phyloP scores from a whole-genome alignment of 1,140 invertebrate species.

The Archivesica marissinica region DNA sequence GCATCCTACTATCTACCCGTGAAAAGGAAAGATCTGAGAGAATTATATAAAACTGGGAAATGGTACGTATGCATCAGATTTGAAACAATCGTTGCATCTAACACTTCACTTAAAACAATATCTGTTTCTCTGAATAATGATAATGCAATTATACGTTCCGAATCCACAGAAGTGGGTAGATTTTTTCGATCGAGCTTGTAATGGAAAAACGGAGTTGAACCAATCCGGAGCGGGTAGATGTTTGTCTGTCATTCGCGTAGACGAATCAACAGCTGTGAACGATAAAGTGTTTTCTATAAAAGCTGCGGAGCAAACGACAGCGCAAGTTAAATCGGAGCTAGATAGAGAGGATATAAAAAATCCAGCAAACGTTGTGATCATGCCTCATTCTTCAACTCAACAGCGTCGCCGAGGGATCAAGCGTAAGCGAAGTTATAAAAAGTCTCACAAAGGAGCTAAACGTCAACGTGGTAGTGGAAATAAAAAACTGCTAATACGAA shows the following conservation, averaged over 20 bases:
- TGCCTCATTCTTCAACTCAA: slow-evolving; percentile 12
- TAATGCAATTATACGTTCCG: slow-evolving; percentile 12
- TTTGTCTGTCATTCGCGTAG: slow-evolving; percentile 3
- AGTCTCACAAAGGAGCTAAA: slow-evolving; percentile 15
- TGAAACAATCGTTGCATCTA: too few species aligned
- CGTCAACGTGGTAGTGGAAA: not conserved
- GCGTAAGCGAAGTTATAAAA: slow-evolving; percentile 34
- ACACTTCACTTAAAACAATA: too few species aligned
- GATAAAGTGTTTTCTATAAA: slow-evolving; percentile 24
- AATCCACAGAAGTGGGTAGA: too few species aligned
- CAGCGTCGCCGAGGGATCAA: slow-evolving; percentile 9
- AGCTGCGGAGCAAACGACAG: slow-evolving; percentile 16
- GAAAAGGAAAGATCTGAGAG: slow-evolving; percentile 14
- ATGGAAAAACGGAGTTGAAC: not conserved
- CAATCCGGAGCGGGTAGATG: not conserved
- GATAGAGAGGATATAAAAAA: slow-evolving; percentile 20
- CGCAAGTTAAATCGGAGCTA: slow-evolving; percentile 34
- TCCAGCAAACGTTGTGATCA: not conserved
- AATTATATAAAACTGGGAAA: slow-evolving; percentile 17
- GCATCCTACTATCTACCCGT: slow-evolving; percentile 15
- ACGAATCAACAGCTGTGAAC: not conserved
- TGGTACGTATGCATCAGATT: not conserved
- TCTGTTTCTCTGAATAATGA: not conserved
- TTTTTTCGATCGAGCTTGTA: slow-evolving; percentile 9
- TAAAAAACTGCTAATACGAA: not conserved